Evolutionary conservation across 2,888 invertebrate species (phyloP).

Genomic region (Himalopsyche kuldschensis): DNA sequence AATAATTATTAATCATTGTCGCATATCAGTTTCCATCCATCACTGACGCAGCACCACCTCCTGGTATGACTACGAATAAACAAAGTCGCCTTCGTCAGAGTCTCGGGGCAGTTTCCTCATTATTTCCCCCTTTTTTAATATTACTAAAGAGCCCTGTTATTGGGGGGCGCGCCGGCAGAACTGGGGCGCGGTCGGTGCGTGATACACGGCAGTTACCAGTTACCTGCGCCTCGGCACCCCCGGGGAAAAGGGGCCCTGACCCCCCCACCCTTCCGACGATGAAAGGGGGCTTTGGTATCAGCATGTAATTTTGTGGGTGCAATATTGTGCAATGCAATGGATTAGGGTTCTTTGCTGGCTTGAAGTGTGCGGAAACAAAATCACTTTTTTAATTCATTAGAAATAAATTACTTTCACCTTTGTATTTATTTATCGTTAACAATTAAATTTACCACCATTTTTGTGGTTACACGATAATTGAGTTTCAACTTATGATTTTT

Average conservation of each 20-base stretch:
- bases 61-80: neutral
- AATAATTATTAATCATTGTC: neutral
- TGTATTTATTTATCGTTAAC: no score
- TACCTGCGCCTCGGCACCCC: neutral
- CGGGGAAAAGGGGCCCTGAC: neutral
- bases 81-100: neutral
- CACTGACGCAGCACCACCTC: neutral
- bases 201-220: slow-evolving; percentile 22
- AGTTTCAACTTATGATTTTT: no score
- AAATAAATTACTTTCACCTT: no score
- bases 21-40: neutral
- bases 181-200: slow-evolving; percentile 25
- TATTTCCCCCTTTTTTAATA: slow-evolving; percentile 9
- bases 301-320: slow-evolving; percentile 5
- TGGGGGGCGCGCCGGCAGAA: neutral
- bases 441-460: no score
- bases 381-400: no score
- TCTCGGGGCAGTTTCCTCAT: neutral
- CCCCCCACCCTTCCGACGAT: neutral
- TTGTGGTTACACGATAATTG: no score
- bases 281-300: neutral
- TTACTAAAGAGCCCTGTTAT: neutral
- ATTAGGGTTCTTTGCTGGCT: neutral
- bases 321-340: neutral
- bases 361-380: no score